These are phyloP conservation scores for Elaeidobius kamerunicus DNA, from an alignment of 2,888 invertebrate species.

Conservation along the genomic window DNA sequence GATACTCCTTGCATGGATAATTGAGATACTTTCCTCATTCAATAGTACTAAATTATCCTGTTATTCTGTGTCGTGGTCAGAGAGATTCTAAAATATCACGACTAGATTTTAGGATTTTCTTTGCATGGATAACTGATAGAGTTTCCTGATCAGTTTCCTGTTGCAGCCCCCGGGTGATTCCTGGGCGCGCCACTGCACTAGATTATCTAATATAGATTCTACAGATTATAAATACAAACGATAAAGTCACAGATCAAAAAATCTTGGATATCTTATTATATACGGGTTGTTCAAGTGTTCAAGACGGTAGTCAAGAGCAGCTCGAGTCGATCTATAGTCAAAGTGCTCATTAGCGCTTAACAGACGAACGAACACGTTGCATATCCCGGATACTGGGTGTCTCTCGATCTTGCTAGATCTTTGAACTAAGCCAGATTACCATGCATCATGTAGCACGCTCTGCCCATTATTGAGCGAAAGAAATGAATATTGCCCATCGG, in stretches of 20 bases:
- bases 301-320: constrained; percentile 18
- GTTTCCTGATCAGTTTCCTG: too few species aligned
- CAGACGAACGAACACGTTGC: constrained; percentile 16
- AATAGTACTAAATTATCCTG: too few species aligned
- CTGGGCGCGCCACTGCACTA: too few species aligned
- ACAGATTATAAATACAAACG: neutral
- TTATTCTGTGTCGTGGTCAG: too few species aligned
- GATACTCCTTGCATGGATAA: too few species aligned
- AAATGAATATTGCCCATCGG: constrained; percentile 12
- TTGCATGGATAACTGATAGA: too few species aligned
- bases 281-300: constrained; percentile 1
- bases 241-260: neutral
- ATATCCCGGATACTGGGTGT: constrained; percentile 25
- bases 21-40: too few species aligned
- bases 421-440: constrained; percentile 20
- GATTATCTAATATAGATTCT: neutral
- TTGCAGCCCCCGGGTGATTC: too few species aligned
- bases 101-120: too few species aligned
- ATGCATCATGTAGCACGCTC: constrained; percentile 29
- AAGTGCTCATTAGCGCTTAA: constrained; percentile 23
- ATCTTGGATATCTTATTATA: constrained; percentile 15
- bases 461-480: constrained; percentile 19
- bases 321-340: constrained; percentile 9
- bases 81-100: too few species aligned
- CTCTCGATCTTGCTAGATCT: constrained; percentile 19